phyloP scores from a whole-genome alignment of 2,888 invertebrate species.

The Hofmannophila pseudospretella region DNA sequence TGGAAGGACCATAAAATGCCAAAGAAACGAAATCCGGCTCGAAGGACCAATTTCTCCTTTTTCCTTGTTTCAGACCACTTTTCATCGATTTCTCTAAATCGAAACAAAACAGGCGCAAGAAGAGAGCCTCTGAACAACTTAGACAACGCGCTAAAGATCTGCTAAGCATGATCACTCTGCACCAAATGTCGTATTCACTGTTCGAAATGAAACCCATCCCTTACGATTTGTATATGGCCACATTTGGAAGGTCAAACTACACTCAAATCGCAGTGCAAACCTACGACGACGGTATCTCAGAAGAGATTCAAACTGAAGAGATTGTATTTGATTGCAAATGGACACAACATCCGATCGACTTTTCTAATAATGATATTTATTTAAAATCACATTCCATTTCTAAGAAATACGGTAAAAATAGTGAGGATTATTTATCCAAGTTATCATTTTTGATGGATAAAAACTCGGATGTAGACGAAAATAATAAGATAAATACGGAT shows the following conservation, averaged over 20 bases:
- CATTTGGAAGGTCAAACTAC: constrained; percentile 59
- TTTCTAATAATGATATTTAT: constrained; percentile 47
- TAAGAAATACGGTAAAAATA: constrained; percentile 28
- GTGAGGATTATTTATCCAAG: constrained; percentile 44
- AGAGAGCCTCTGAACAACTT: constrained; percentile 38
- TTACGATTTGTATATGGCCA: constrained; percentile 66
- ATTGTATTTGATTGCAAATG: constrained; percentile 47
- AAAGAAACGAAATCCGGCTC: not conserved
- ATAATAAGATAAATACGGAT: constrained; percentile 26
- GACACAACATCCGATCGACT: constrained; percentile 64
- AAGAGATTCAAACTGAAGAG: constrained; percentile 62
- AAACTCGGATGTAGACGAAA: constrained; percentile 16
- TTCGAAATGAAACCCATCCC: constrained; percentile 72
- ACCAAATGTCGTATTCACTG: constrained; percentile 60
- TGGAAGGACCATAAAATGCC: too few species aligned
- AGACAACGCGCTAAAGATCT: constrained; percentile 59
- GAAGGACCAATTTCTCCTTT: not conserved
- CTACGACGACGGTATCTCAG: constrained; percentile 59
- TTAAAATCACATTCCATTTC: constrained; percentile 19
- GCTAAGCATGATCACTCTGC: constrained; percentile 59
- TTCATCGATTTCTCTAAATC: constrained; percentile 63
- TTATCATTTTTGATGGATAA: constrained; percentile 40
- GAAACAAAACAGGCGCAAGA: constrained; percentile 48
- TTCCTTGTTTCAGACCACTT: constrained; percentile 40
- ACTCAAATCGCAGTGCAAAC: constrained; percentile 61